phyloP scores from a whole-genome alignment of 2,888 invertebrate species.

The Tanypteryx hageni region DNA sequence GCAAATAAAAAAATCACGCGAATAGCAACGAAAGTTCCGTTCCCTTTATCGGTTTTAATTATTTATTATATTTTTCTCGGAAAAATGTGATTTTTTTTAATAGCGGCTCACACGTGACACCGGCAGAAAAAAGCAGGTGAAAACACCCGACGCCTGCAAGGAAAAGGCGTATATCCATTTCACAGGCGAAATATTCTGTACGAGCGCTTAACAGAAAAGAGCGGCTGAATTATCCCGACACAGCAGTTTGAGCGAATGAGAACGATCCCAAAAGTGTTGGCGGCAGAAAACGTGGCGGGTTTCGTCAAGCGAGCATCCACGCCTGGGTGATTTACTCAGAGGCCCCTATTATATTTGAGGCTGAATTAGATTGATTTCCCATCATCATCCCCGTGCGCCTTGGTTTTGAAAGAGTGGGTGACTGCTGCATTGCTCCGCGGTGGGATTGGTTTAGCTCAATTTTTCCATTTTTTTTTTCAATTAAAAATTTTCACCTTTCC shows the following conservation, averaged over 20 bases:
- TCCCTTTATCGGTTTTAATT: too few species aligned
- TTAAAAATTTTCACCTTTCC: too few species aligned
- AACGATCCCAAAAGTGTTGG: slow-evolving; percentile 7
- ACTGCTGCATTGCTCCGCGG: neutral
- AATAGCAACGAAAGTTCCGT: too few species aligned
- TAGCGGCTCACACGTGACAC: neutral
- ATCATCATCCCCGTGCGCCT: neutral
- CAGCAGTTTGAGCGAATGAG: slow-evolving; percentile 14
- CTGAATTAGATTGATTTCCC: slow-evolving; percentile 23
- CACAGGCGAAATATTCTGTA: slow-evolving; percentile 27
- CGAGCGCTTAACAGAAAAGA: slow-evolving; percentile 12
- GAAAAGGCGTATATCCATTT: slow-evolving; percentile 20
- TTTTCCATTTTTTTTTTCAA: too few species aligned
- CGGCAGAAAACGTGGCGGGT: slow-evolving; percentile 13
- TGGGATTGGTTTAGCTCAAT: neutral
- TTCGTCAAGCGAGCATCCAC: slow-evolving; percentile 15
- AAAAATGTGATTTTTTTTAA: too few species aligned
- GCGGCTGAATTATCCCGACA: slow-evolving; percentile 14
- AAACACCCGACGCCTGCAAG: slow-evolving; percentile 8
- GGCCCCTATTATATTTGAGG: neutral
- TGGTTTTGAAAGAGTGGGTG: neutral
- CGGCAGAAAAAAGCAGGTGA: neutral
- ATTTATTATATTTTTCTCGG: too few species aligned
- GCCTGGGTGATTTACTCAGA: neutral
- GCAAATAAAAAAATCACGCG: too few species aligned